These are phyloP conservation scores for Carassius gibelio DNA, from an alignment of 2,113 vertebrate species.

Conservation along the genomic window DNA sequence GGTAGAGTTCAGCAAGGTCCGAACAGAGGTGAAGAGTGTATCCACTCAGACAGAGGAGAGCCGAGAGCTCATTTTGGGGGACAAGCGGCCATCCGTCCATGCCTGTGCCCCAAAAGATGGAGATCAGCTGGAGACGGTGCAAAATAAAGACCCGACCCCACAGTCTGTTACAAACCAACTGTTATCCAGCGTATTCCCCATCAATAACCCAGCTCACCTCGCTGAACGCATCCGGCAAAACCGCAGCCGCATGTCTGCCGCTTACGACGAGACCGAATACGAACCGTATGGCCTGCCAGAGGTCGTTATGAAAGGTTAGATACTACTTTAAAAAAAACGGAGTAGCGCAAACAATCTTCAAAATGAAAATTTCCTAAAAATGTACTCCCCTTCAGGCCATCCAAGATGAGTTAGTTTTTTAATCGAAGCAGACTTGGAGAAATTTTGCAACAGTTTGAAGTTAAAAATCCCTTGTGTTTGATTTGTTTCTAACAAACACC, in stretches of 20 bases:
- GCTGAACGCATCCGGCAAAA: constrained; percentile 75
- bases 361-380: no score
- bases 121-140: constrained; percentile 12
- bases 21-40: constrained; percentile 41
- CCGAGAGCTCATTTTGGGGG: background rate
- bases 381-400: no score
- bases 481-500: no score
- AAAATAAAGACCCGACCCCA: constrained; percentile 31
- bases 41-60: constrained; percentile 70
- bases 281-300: constrained; percentile 82
- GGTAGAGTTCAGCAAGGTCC: constrained; percentile 18
- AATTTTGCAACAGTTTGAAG: no score
- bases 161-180: constrained; percentile 42
- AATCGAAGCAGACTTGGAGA: no score
- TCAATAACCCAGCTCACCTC: constrained; percentile 73
- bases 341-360: background rate
- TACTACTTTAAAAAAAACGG: no score
- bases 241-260: constrained; percentile 76
- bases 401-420: no score
- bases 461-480: no score
- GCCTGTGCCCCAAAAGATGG: constrained; percentile 65
- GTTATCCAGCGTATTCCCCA: constrained; percentile 71
- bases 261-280: constrained; percentile 80
- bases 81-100: constrained; percentile 29
- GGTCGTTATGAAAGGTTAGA: constrained; percentile 79